These are phyloP conservation scores for Euproctis similis DNA, from an alignment of 2,888 invertebrate species.

Conservation along the genomic window DNA sequence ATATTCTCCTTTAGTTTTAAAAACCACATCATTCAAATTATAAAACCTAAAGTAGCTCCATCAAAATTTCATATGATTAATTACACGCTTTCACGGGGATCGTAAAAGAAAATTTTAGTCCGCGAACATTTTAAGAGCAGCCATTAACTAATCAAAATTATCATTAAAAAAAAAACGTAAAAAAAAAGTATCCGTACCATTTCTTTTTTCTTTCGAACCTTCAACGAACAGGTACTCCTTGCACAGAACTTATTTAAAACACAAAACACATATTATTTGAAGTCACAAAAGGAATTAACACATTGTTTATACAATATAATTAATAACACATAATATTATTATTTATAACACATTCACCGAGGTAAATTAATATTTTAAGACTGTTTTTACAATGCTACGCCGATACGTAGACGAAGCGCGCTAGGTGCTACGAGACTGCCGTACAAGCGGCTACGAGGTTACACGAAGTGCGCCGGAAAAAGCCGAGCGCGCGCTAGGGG, in stretches of 20 bases:
- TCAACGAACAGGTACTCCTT: too few relatives aligned
- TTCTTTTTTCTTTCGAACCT: too few relatives aligned
- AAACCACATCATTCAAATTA: too few relatives aligned
- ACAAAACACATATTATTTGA: too few relatives aligned
- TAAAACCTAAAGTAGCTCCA: too few relatives aligned
- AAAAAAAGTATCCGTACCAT: too few relatives aligned
- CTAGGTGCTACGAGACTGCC: slow-evolving; percentile 56
- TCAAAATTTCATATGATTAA: too few relatives aligned
- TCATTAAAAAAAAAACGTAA: slow-evolving; percentile 36
- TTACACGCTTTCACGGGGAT: slow-evolving; percentile 13
- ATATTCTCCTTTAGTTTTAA: too few relatives aligned
- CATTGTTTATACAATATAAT: too few relatives aligned
- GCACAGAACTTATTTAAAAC: too few relatives aligned
- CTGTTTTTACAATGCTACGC: slow-evolving; percentile 15
- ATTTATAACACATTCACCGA: slow-evolving; percentile 40
- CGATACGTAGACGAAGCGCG: slow-evolving; percentile 42
- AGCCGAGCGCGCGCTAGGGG: slow-evolving; percentile 45
- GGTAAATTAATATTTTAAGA: slow-evolving; percentile 26
- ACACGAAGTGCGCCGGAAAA: slow-evolving; percentile 38
- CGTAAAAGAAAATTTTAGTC: slow-evolving; percentile 26
- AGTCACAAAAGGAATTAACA: too few relatives aligned
- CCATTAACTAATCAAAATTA: slow-evolving; percentile 38
- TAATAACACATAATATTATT: too few relatives aligned
- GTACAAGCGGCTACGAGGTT: slow-evolving; percentile 57
- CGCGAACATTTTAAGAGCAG: slow-evolving; percentile 25